These are phyloP conservation scores for Myiagra hebetior DNA, from an alignment of 2,113 vertebrate species.

Conservation along the genomic window DNA sequence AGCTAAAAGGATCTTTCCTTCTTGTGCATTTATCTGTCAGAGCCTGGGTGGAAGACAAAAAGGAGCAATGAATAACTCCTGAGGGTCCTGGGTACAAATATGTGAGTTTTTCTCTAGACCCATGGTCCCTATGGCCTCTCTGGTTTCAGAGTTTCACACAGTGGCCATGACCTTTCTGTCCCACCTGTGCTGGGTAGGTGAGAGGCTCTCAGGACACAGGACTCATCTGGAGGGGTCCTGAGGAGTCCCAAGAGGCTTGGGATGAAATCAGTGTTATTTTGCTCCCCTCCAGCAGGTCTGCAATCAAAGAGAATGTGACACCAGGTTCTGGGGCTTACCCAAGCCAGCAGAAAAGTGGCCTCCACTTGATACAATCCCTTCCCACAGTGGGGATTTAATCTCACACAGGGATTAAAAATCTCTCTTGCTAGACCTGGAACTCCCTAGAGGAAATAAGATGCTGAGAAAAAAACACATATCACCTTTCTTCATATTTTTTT, in stretches of 20 bases:
- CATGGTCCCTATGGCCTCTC: rapidly evolving
- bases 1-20: background rate
- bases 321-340: background rate
- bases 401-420: background rate
- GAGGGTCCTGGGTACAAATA: background rate
- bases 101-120: background rate
- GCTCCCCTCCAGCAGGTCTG: background rate
- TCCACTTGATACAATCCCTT: background rate
- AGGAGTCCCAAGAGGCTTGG: rapidly evolving
- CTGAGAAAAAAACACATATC: background rate
- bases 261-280: background rate
- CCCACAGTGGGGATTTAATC: background rate
- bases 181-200: background rate
- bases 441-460: background rate
- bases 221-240: background rate
- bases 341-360: background rate
- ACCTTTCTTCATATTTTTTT: background rate
- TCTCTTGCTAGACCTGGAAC: background rate
- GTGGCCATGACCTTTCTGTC: rapidly evolving
- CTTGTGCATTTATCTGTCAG: background rate
- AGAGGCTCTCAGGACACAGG: background rate
- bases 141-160: background rate
- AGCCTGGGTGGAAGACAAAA: background rate
- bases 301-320: rapidly evolving
- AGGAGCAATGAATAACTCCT: background rate